Evolutionary conservation across 2,797 vertebrate species (phyloP).

Genomic region (Gambelia wislizenii): DNA sequence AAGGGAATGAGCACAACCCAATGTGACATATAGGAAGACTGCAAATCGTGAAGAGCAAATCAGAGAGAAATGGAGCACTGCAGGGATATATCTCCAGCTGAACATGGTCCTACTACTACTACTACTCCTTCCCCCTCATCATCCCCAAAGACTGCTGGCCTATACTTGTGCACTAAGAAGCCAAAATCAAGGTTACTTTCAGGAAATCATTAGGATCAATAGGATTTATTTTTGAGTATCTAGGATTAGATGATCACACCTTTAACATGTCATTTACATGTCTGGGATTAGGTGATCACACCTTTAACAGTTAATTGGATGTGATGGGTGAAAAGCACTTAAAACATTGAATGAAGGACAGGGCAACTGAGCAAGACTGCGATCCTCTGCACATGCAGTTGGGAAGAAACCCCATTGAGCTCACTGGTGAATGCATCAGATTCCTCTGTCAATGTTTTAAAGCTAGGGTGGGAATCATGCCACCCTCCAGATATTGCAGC

Average conservation of each 20-base stretch:
- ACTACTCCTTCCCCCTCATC: background rate
- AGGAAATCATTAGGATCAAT: background rate
- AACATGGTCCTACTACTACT: background rate
- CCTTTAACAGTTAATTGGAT: background rate
- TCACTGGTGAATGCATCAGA: background rate
- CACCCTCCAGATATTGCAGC: too few species aligned
- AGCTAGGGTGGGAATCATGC: background rate
- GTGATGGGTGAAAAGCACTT: background rate
- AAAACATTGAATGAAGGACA: background rate
- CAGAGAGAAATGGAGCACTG: slow-evolving; percentile 6
- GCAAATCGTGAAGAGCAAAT: slow-evolving; percentile 24
- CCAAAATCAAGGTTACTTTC: slow-evolving; percentile 22
- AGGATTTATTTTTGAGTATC: background rate
- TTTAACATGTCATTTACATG: background rate
- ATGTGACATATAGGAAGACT: background rate
- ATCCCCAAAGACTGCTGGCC: background rate
- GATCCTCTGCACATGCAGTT: background rate
- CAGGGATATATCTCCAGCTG: slow-evolving; percentile 2
- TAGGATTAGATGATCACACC: background rate
- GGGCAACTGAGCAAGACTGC: background rate
- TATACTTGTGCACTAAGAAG: background rate
- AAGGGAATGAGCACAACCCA: slow-evolving; percentile 7
- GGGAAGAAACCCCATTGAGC: background rate
- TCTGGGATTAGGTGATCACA: background rate
- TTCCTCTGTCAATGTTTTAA: background rate